phyloP scores from a whole-genome alignment of 1,140 invertebrate genomes.

The Drosophila lacteicornis region DNA sequence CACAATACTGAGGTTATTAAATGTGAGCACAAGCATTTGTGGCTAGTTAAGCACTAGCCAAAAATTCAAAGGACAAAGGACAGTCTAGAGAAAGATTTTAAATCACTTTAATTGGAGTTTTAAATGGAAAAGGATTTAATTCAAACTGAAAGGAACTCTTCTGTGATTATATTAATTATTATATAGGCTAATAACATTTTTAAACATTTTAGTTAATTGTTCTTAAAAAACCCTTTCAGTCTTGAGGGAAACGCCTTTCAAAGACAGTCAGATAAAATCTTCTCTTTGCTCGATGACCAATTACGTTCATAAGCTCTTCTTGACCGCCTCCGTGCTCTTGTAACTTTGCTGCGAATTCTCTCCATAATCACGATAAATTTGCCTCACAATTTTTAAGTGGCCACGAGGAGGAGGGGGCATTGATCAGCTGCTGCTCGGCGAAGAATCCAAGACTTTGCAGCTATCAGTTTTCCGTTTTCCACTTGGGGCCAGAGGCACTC shows the following conservation, averaged over 20 bases:
- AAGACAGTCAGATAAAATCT: slow-evolving; percentile 1
- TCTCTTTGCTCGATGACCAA: slow-evolving; percentile 18
- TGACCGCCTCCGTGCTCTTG: slow-evolving; percentile 4
- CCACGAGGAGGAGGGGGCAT: slow-evolving; percentile 19
- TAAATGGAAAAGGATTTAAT: too few relatives aligned
- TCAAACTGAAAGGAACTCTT: too few relatives aligned
- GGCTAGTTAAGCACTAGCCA: slow-evolving; percentile 3
- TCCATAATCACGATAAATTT: slow-evolving; percentile 53
- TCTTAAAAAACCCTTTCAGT: neutral
- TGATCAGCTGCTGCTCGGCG: slow-evolving; percentile 44
- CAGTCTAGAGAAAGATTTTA: neutral
- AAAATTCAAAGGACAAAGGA: slow-evolving; percentile 16
- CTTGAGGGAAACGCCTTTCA: neutral
- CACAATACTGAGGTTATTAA: slow-evolving; percentile 6
- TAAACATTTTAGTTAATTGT: too few relatives aligned
- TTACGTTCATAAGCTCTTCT: slow-evolving; percentile 25
- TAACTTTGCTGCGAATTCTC: slow-evolving; percentile 10
- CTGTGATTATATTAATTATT: neutral
- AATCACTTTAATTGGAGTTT: neutral
- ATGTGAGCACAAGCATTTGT: slow-evolving; percentile 5
- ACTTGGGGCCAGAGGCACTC: slow-evolving; percentile 44
- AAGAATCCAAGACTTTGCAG: slow-evolving; percentile 33
- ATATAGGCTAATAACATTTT: too few relatives aligned
- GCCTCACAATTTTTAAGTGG: slow-evolving; percentile 48
- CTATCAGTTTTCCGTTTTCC: slow-evolving; percentile 55